phyloP scores from a whole-genome alignment of 2,113 vertebrate species.

The Hippocampus guttulatus region DNA sequence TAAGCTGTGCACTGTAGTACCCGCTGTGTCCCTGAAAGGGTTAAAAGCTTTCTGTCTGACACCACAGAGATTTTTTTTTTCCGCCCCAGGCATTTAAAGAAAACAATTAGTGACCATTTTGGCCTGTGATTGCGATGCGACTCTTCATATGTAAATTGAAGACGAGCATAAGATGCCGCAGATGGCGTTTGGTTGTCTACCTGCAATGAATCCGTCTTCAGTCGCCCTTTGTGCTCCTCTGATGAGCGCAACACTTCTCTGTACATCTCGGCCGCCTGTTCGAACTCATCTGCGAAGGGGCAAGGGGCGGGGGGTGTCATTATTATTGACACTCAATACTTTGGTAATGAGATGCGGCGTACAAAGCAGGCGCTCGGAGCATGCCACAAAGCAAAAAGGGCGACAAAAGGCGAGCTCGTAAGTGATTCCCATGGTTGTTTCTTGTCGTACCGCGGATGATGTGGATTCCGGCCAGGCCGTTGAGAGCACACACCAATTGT shows the following conservation, averaged over 20 bases:
- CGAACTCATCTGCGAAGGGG: conserved; percentile 78
- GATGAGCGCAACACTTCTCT: conserved; percentile 94
- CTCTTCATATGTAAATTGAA: conserved; percentile 20
- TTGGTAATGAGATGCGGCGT: conserved; percentile 23
- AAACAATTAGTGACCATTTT: neutral
- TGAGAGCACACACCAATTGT: conserved; percentile 94
- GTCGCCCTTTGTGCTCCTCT: conserved; percentile 92
- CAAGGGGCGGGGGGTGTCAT: neutral
- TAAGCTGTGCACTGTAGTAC: too few relatives aligned
- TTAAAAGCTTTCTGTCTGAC: too few relatives aligned
- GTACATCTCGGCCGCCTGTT: conserved; percentile 83
- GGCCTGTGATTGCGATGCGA: neutral
- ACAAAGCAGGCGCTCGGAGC: neutral
- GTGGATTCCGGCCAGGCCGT: conserved; percentile 95
- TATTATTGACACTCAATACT: conserved; percentile 10
- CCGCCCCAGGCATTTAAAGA: too few relatives aligned
- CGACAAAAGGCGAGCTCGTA: conserved; percentile 4
- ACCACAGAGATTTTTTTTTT: too few relatives aligned
- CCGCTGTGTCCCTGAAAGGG: too few relatives aligned
- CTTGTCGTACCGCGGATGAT: conserved; percentile 88
- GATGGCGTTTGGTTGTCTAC: conserved; percentile 56
- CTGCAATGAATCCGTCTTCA: conserved; percentile 97
- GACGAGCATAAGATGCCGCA: neutral
- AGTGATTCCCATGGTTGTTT: conserved; percentile 54
- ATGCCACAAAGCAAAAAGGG: conserved; percentile 7